Percentiles rank a stretch among this genome's conserved stretches.
These are phyloP conservation scores for Chlorops oryzae DNA, from an alignment of 1,140 invertebrate genomes.

Conservation along the genomic window DNA sequence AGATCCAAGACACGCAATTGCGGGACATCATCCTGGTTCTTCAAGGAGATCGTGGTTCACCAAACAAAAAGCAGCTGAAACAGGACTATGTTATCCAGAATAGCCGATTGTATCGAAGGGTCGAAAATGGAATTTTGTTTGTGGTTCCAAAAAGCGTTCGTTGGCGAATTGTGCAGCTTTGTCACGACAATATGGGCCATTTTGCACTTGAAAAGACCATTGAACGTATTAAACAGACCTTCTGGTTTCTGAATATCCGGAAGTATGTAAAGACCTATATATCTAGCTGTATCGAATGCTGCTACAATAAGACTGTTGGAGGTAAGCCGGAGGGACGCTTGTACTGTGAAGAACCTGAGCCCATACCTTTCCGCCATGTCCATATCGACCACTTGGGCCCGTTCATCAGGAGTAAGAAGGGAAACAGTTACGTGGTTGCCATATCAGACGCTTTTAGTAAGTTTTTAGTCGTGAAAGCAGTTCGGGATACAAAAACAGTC, in stretches of 20 bases:
- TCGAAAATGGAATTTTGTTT: neutral
- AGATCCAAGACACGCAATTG: neutral
- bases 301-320: constrained; percentile 17
- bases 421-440: constrained; percentile 48
- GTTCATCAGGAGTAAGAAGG: constrained; percentile 24
- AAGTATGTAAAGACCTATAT: constrained; percentile 21
- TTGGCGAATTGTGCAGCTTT: constrained; percentile 10
- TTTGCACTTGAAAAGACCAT: constrained; percentile 23
- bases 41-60: neutral
- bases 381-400: constrained; percentile 38
- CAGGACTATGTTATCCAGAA: constrained; percentile 8
- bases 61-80: constrained; percentile 5
- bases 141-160: constrained; percentile 11
- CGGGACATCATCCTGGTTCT: neutral
- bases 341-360: constrained; percentile 28
- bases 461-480: constrained; percentile 14
- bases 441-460: constrained; percentile 40
- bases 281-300: too few species aligned
- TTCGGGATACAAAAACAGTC: constrained; percentile 16
- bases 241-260: constrained; percentile 31
- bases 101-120: constrained; percentile 3
- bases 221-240: constrained; percentile 16
- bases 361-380: constrained; percentile 26
- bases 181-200: constrained; percentile 29
- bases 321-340: constrained; percentile 25